phyloP scores from a whole-genome alignment of 2,113 vertebrate genomes.

The Conger conger region DNA sequence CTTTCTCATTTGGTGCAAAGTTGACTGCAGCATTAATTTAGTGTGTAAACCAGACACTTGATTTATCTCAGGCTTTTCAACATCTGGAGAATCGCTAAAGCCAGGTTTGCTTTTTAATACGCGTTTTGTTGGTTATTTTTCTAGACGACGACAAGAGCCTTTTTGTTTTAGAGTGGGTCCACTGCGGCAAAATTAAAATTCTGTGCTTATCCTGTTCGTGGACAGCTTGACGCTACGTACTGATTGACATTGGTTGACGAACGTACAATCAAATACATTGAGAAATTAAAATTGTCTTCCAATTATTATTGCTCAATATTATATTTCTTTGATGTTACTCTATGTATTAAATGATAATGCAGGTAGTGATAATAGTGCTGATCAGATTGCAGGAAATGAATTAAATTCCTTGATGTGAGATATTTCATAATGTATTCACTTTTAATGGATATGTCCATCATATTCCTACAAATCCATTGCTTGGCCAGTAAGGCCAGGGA shows the following conservation, averaged over 20 bases:
- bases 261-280: slow-evolving; percentile 52
- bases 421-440: slow-evolving; percentile 34
- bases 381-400: slow-evolving; percentile 26
- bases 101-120: slow-evolving; percentile 49
- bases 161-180: neutral
- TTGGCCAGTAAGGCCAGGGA: slow-evolving; percentile 34
- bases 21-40: slow-evolving; percentile 54
- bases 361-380: slow-evolving; percentile 21
- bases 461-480: slow-evolving; percentile 15
- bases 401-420: slow-evolving; percentile 31
- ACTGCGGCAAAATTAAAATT: neutral
- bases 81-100: slow-evolving; percentile 51
- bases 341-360: slow-evolving; percentile 23
- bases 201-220: neutral
- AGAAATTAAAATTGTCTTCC: slow-evolving; percentile 1
- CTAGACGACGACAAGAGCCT: neutral
- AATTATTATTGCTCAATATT: slow-evolving; percentile 18
- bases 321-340: slow-evolving; percentile 29
- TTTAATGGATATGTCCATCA: slow-evolving; percentile 38
- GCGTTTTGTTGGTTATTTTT: neutral
- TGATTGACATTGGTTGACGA: slow-evolving; percentile 56
- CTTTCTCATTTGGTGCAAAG: slow-evolving; percentile 56
- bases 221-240: slow-evolving; percentile 35
- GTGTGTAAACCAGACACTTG: slow-evolving; percentile 43
- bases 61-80: slow-evolving; percentile 65